Conservation (phyloP, 2,113 vertebrate genomes). For the Anarrhichthys ocellatus region DNA sequence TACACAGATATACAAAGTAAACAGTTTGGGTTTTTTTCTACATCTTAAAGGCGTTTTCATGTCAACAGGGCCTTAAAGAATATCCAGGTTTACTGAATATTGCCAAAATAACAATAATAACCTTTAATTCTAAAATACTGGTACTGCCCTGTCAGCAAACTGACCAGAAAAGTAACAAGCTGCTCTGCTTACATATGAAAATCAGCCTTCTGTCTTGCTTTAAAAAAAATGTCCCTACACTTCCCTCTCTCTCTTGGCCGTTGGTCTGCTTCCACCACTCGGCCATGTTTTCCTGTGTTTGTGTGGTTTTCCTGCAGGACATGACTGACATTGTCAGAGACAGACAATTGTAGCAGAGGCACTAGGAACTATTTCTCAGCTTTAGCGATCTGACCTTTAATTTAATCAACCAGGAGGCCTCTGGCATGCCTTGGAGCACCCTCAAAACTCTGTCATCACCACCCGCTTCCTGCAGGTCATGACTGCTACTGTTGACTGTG, state of each 20-base stretch:
- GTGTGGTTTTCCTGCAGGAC: not conserved
- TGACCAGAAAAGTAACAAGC: not conserved
- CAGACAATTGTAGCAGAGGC: not conserved
- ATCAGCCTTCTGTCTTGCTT: not conserved
- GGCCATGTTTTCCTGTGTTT: not conserved
- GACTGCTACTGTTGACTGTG: slow-evolving; percentile 1
- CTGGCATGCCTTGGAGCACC: not conserved
- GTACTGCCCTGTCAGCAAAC: not conserved
- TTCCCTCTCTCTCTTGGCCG: not conserved
- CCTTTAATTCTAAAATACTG: not conserved
- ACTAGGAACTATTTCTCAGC: not conserved
- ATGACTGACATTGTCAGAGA: not conserved
- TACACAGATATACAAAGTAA: too few relatives aligned
- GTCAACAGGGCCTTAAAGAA: not conserved
- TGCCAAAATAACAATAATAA: not conserved
- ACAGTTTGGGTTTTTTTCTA: too few relatives aligned
- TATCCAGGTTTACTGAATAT: not conserved
- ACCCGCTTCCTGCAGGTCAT: not conserved
- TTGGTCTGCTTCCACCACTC: not conserved
- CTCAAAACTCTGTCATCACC: not conserved
- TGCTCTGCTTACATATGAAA: not conserved
- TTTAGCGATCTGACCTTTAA: slow-evolving; percentile 23
- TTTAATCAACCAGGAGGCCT: not conserved
- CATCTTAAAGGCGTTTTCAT: too few relatives aligned
- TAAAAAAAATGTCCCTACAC: not conserved